phyloP scores from a whole-genome alignment of 2,888 invertebrate species.

The Machimus atricapillus region DNA sequence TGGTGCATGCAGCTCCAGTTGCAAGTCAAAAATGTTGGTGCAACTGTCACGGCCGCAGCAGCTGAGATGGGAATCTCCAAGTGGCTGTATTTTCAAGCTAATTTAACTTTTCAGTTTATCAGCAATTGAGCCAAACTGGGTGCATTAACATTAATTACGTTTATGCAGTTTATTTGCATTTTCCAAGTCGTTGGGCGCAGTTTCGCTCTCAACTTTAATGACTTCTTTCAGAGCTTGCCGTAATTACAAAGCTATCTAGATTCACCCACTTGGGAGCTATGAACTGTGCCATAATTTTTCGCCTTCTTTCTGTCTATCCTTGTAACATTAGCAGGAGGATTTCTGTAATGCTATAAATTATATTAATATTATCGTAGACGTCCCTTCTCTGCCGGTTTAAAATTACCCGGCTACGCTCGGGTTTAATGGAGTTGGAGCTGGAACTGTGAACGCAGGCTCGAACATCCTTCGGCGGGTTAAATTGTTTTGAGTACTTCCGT shows the following conservation, averaged over 20 bases:
- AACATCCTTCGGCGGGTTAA: neutral
- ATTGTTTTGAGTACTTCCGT: neutral
- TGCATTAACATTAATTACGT: slow-evolving; percentile 42
- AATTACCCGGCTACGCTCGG: neutral
- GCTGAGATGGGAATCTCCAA: neutral
- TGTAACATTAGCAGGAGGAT: slow-evolving; percentile 26
- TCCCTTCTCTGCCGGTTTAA: neutral
- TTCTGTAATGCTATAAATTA: slow-evolving; percentile 29
- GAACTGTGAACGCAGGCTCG: neutral
- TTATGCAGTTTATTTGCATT: slow-evolving; percentile 42
- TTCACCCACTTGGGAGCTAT: slow-evolving; percentile 21
- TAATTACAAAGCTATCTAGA: slow-evolving; percentile 42
- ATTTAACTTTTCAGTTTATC: slow-evolving; percentile 38
- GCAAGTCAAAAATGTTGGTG: neutral
- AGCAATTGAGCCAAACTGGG: slow-evolving; percentile 22
- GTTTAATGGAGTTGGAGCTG: neutral
- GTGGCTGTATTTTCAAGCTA: slow-evolving; percentile 22
- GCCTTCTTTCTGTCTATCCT: slow-evolving; percentile 31
- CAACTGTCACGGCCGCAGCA: neutral
- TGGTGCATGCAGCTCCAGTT: neutral
- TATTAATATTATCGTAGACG: slow-evolving; percentile 11
- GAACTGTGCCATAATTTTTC: slow-evolving; percentile 28
- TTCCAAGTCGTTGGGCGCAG: slow-evolving; percentile 42
- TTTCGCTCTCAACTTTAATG: slow-evolving; percentile 17
- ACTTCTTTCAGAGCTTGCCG: slow-evolving; percentile 25